These are phyloP conservation scores for Galago senegalensis DNA, from an alignment of 2,797 vertebrate species.

Conservation along the genomic window DNA sequence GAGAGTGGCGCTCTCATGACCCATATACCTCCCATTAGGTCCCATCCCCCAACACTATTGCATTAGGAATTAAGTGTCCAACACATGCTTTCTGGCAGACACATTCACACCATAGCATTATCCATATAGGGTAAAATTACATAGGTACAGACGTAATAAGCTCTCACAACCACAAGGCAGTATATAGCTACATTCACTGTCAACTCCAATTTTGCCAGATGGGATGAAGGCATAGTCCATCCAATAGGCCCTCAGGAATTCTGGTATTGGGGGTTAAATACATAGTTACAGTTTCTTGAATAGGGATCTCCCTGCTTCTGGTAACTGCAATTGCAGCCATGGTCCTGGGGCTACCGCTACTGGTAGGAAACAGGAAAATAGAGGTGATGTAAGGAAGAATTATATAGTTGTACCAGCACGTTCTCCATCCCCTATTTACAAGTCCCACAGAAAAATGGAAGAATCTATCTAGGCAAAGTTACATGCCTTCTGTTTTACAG, in stretches of 20 bases:
- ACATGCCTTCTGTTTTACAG: neutral
- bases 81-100: neutral
- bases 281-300: neutral
- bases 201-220: neutral
- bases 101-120: neutral
- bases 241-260: neutral
- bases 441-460: neutral
- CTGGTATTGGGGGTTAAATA: neutral
- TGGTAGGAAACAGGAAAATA: neutral
- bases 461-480: neutral
- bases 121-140: too few species aligned
- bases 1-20: neutral
- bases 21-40: neutral
- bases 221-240: neutral
- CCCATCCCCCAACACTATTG: neutral
- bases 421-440: neutral
- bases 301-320: neutral
- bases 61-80: neutral
- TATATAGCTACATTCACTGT: neutral
- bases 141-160: neutral
- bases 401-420: neutral
- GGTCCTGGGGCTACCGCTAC: neutral
- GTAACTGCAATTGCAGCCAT: neutral
- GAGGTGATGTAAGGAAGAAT: neutral
- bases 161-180: neutral